Evolutionary conservation across 2,797 vertebrate species (phyloP), one percentile per base, ranked within the genome.

Genomic region (Danio tinwini): DNA sequence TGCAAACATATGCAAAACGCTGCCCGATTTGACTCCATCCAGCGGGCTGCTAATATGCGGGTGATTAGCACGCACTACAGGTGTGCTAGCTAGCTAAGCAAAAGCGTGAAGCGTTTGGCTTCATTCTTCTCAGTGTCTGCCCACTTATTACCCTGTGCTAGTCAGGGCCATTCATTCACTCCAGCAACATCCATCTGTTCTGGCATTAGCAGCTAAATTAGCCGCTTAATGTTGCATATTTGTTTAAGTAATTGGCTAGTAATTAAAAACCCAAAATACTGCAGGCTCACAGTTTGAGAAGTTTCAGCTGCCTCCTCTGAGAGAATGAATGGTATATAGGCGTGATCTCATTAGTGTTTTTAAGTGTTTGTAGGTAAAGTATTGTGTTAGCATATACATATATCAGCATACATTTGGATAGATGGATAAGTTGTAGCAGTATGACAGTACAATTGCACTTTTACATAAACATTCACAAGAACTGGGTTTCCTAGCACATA

Each of bases 191-290:
- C 91, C 92, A 93, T 93, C 93, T 93, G 92, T 90, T 90, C 84
- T n/a, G 84, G 87, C 86, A 87, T 91, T 90, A 90, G 86, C 81
- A 59, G 91, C 90, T 87, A 91, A 92, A 94, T 94, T 94, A 94
- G 91, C 86, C 82, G 76, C 91, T 93, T 91, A 93, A 93, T 93
- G 93, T 93, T 88, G 91, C 92, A 86, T 92, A 88, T 93, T 93
- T 93, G 91, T 91, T 91, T 88, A 91, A 91, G 90, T 93, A 93
- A 93, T 93, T 93, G 90, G 91, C 88, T 89, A 90, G 90, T 92
- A 94, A 94, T 93, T 93, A 93, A 93, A 93, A 93, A 90, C 78
- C 88, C 85, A 87, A 89, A 89, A 89, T 64, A 17, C 49, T 62
- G 56, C 45, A 5, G 19, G 58, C 64, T 79, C n/a, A 8, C 69